phyloP scores from a whole-genome alignment of 2,797 vertebrate genomes.

The Cyclura pinguis region DNA sequence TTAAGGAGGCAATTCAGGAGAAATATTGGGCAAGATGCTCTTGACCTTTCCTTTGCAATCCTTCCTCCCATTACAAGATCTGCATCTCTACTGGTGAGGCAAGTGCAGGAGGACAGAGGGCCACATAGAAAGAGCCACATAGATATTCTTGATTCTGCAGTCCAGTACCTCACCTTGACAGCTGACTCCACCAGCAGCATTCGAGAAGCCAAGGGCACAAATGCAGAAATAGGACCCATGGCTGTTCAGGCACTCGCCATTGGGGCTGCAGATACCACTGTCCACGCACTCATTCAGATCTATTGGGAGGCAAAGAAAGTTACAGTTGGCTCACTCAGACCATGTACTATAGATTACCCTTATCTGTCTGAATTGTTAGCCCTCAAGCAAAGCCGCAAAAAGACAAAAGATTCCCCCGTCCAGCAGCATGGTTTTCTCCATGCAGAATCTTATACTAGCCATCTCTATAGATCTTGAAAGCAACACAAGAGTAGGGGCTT shows the following conservation, averaged over 20 bases:
- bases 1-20: not conserved
- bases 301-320: conserved; percentile 62
- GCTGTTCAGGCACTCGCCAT: conserved; percentile 85
- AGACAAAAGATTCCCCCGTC: not conserved
- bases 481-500: not conserved
- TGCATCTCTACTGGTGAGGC: not conserved
- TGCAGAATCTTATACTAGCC: not conserved
- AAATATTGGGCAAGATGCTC: not conserved
- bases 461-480: not conserved
- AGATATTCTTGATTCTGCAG: not conserved
- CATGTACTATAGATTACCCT: not conserved
- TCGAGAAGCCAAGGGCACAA: conserved; percentile 84
- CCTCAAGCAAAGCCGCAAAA: not conserved
- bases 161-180: conserved; percentile 83
- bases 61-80: not conserved
- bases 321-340: not conserved
- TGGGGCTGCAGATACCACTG: conserved; percentile 83
- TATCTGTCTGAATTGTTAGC: not conserved
- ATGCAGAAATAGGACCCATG: conserved; percentile 87
- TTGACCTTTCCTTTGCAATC: not conserved
- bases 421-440: not conserved
- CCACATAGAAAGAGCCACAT: not conserved
- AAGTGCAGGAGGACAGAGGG: not conserved
- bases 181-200: conserved; percentile 69
- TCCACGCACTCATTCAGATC: conserved; percentile 87